Evolutionary conservation across 2,797 vertebrate genomes (phyloP).

Genomic region (Peromyscus melanophrys): DNA sequence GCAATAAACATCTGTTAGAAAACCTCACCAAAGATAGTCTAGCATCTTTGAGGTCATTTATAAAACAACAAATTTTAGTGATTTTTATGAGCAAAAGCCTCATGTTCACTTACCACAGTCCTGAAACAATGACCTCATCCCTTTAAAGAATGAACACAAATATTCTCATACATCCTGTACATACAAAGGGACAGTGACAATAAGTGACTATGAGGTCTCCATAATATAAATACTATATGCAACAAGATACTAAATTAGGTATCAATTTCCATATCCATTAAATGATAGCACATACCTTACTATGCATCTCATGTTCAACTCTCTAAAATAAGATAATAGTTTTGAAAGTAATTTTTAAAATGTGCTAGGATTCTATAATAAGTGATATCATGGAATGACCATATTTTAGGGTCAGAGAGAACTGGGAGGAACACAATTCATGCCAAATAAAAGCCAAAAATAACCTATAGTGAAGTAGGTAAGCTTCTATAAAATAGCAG

Average conservation of each 20-base stretch:
- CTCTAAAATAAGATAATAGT: conserved; percentile 21
- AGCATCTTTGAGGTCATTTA: neutral
- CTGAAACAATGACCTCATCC: neutral
- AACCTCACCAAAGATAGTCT: conserved; percentile 6
- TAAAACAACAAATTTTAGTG: neutral
- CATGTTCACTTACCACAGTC: neutral
- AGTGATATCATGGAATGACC: neutral
- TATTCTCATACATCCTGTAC: neutral
- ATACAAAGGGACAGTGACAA: neutral
- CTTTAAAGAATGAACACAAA: neutral
- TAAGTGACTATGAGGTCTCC: neutral
- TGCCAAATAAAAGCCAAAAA: conserved; percentile 27
- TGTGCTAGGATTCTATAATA: neutral
- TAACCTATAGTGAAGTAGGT: neutral
- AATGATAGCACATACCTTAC: neutral
- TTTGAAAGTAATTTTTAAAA: conserved; percentile 50
- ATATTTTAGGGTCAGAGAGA: conserved; percentile 15
- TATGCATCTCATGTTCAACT: conserved; percentile 28
- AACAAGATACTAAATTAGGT: neutral
- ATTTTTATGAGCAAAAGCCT: neutral
- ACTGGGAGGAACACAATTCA: neutral
- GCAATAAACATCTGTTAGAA: conserved; percentile 13
- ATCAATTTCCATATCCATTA: conserved; percentile 50
- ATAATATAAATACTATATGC: neutral
- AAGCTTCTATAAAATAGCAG: neutral